Evolutionary conservation across 35 echinoderm and acorn worm genomes (phyloP).

Genomic region (Diadema setosum): DNA sequence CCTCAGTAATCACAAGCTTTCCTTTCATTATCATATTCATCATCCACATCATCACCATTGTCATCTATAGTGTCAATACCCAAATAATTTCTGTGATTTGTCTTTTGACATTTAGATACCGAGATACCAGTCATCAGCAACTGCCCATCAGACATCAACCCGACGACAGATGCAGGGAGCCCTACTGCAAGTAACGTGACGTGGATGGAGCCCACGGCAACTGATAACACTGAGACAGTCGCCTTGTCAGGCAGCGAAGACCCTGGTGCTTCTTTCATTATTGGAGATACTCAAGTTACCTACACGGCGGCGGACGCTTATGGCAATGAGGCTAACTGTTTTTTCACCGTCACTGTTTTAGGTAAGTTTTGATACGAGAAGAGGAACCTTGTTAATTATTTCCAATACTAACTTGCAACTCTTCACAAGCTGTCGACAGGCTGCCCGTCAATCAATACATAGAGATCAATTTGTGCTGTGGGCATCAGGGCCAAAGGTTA

Average conservation of each 20-base stretch:
- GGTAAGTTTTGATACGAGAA: too few species aligned
- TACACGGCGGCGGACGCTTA: constrained; percentile 26
- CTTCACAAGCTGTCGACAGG: too few species aligned
- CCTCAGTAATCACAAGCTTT: too few species aligned
- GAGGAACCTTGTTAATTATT: too few species aligned
- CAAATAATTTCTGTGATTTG: too few species aligned
- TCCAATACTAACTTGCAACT: too few species aligned
- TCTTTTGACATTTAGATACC: neutral
- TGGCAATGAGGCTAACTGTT: constrained; percentile 11
- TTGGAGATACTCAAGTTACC: constrained; percentile 24
- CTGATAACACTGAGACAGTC: constrained; percentile 36
- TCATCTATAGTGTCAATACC: too few species aligned
- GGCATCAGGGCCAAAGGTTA: too few species aligned
- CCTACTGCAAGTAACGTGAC: neutral
- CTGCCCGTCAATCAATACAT: too few species aligned
- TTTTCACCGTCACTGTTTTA: constrained; percentile 32
- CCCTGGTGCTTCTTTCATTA: neutral
- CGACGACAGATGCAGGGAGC: neutral
- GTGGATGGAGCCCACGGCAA: constrained; percentile 23
- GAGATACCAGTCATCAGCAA: constrained; percentile 29
- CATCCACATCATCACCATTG: too few species aligned
- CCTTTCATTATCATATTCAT: too few species aligned
- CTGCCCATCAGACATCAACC: constrained; percentile 35
- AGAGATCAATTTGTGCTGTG: too few species aligned
- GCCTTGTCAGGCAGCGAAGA: neutral